A percentile compares a stretch with the other conserved stretches of the same genome.
Conservation (phyloP, 2,888 invertebrate genomes). For the Augochlorella aurata region DNA sequence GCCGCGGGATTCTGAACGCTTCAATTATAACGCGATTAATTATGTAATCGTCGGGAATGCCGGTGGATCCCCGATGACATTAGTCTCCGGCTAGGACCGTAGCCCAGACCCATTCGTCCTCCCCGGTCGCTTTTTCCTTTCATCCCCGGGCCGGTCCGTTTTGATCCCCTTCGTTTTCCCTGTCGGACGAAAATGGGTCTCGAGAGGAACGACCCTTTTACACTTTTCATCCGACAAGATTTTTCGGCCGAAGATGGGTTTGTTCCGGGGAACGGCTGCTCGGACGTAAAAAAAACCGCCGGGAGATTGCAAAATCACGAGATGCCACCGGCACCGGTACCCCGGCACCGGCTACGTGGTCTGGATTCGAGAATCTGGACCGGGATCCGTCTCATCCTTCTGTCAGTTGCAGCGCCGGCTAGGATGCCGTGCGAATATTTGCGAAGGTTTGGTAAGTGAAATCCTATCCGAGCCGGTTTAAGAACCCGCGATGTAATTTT, state of each 20-base stretch:
- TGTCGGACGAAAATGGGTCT: conserved; percentile 47
- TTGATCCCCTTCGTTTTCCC: conserved; percentile 17
- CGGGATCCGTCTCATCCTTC: conserved; percentile 27
- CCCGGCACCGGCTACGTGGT: conserved; percentile 58
- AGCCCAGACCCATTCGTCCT: background rate
- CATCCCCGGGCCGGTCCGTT: background rate
- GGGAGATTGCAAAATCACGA: conserved; percentile 63
- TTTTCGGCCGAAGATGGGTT: conserved; percentile 41
- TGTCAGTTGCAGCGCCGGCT: conserved; percentile 66
- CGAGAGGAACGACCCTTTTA: conserved; percentile 38
- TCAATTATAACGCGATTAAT: conserved; percentile 66
- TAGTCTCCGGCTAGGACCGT: conserved; percentile 17
- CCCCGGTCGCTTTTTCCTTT: background rate
- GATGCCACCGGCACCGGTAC: conserved; percentile 65
- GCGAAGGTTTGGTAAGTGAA: conserved; percentile 66
- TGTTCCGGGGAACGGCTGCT: conserved; percentile 46
- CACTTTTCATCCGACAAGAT: conserved; percentile 47
- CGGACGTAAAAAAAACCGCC: conserved; percentile 48
- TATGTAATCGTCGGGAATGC: conserved; percentile 53
- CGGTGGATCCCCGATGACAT: conserved; percentile 30
- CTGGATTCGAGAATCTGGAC: conserved; percentile 55
- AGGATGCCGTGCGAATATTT: conserved; percentile 67
- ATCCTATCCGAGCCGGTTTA: conserved; percentile 64
- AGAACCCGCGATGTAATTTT: conserved; percentile 60
- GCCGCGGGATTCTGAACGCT: conserved; percentile 37